Conservation (phyloP, 23 tunicate species). For the Halocynthia aurantium region DNA sequence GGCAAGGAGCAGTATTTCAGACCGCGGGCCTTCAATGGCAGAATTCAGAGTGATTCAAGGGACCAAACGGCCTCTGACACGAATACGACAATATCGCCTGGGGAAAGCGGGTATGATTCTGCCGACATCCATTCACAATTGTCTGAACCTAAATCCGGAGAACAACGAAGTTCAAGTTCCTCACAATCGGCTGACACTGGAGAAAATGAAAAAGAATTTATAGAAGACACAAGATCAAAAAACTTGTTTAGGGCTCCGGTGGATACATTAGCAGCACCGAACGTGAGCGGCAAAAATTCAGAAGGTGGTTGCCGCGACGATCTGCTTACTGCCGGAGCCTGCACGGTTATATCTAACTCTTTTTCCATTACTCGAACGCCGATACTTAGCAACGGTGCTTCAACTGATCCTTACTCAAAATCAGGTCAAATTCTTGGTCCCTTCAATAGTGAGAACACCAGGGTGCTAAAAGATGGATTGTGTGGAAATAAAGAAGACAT, state of each 20-base stretch:
- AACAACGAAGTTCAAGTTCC: background rate
- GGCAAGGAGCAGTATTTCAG: too few relatives aligned
- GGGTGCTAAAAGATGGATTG: too few relatives aligned
- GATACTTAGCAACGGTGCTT: too few relatives aligned
- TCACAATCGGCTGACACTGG: too few relatives aligned
- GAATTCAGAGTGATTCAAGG: too few relatives aligned
- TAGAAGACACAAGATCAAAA: constrained; percentile 30
- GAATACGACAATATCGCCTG: constrained; percentile 75
- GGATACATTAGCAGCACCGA: constrained; percentile 1
- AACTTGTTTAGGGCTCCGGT: constrained; percentile 80
- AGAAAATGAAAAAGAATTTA: too few relatives aligned
- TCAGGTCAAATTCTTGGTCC: too few relatives aligned
- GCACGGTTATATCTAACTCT: background rate
- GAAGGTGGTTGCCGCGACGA: constrained; percentile 4
- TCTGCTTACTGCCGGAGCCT: constrained; percentile 15
- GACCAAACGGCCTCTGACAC: constrained; percentile 11
- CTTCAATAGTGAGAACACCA: too few relatives aligned
- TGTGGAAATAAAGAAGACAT: too few relatives aligned
- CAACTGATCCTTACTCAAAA: too few relatives aligned
- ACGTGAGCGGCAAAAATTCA: background rate
- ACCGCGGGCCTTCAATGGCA: too few relatives aligned
- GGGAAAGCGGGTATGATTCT: constrained; percentile 89
- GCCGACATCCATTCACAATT: constrained; percentile 35
- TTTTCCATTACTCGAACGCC: too few relatives aligned
- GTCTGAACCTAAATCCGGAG: background rate